phyloP scores from a whole-genome alignment of 92 coral and sea anemone genomes.

The Desmophyllum pertusum region DNA sequence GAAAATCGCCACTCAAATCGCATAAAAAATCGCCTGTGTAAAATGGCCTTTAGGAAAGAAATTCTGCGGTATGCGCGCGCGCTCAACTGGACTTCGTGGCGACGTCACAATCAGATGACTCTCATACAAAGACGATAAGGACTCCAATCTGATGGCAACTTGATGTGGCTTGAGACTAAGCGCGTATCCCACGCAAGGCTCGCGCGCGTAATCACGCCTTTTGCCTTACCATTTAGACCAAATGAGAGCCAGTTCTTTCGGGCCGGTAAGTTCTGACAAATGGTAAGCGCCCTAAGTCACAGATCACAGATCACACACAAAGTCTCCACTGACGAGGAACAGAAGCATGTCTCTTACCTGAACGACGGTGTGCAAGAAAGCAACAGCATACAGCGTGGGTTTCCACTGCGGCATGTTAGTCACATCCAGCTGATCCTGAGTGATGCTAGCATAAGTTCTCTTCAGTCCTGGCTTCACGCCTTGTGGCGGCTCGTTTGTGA shows the following conservation, averaged over 20 bases:
- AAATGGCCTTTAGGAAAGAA: neutral
- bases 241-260: no score
- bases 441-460: constrained; percentile 90
- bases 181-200: no score
- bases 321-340: neutral
- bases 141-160: no score
- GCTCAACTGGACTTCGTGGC: neutral
- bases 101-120: neutral
- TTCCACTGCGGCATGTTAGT: constrained; percentile 86
- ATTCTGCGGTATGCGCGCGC: neutral
- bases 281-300: no score
- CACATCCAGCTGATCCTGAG: constrained; percentile 86
- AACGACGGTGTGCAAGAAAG: constrained; percentile 89
- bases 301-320: neutral
- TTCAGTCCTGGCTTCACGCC: constrained; percentile 91
- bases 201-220: no score
- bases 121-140: neutral
- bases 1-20: neutral
- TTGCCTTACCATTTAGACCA: no score
- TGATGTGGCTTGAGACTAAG: no score
- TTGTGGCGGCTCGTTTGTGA: constrained; percentile 93
- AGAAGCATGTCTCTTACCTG: constrained; percentile 55
- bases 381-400: constrained; percentile 89
- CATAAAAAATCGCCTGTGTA: neutral
- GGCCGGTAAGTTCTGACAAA: no score